These are phyloP conservation scores for Drosophila jambulina DNA, from an alignment of 1,140 invertebrate species.

Conservation along the genomic window DNA sequence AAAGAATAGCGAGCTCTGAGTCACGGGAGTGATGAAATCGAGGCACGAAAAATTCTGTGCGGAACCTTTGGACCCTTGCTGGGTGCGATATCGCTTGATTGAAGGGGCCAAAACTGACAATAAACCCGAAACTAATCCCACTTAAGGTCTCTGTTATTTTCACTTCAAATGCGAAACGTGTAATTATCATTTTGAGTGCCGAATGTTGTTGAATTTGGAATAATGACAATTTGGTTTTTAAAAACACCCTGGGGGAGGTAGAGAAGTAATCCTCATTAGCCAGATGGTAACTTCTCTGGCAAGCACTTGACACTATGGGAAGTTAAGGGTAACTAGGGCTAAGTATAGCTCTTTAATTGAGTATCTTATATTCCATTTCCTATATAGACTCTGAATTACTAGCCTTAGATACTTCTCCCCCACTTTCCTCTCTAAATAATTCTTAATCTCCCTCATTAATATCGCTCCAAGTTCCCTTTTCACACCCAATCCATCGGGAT, in stretches of 20 bases:
- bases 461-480: conserved; percentile 6
- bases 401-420: not conserved
- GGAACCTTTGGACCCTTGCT: conserved; percentile 17
- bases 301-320: not conserved
- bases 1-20: conserved; percentile 1
- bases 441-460: not conserved
- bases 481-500: conserved; percentile 1
- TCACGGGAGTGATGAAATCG: conserved; percentile 34
- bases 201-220: conserved; percentile 11
- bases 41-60: not conserved
- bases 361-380: not conserved
- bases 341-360: not conserved
- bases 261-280: conserved; percentile 9
- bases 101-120: conserved; percentile 7
- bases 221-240: conserved; percentile 15
- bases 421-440: not conserved
- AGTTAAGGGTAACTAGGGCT: not conserved
- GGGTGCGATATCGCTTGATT: conserved; percentile 10
- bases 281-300: conserved; percentile 11
- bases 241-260: too few relatives aligned
- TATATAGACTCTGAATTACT: not conserved
- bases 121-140: conserved; percentile 10
- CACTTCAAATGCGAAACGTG: conserved; percentile 33
- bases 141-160: conserved; percentile 43
- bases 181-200: conserved; percentile 34